These are phyloP conservation scores for Ecliptopera silaceata DNA, from an alignment of 2,888 invertebrate genomes.

Conservation along the genomic window DNA sequence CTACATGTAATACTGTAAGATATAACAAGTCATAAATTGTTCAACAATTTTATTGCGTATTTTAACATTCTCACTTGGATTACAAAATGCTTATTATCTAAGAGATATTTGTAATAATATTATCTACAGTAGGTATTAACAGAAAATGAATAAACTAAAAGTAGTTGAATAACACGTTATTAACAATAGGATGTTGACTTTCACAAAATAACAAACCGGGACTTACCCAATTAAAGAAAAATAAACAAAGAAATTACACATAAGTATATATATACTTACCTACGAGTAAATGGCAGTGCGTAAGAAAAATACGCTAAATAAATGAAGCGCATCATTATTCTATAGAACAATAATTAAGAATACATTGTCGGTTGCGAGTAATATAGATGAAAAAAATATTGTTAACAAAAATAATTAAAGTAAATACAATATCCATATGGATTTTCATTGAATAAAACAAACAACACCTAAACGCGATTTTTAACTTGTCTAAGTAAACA, in stretches of 20 bases:
- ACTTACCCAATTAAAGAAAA: slow-evolving; percentile 11
- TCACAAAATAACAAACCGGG: slow-evolving; percentile 8
- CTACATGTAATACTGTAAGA: background rate
- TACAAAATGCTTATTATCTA: slow-evolving; percentile 35
- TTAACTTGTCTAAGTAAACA: no score
- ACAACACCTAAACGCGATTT: no score
- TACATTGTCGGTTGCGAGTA: no score
- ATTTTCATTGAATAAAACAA: no score
- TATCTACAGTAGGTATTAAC: slow-evolving; percentile 22
- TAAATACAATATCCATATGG: no score
- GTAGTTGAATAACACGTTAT: slow-evolving; percentile 22
- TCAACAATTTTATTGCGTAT: slow-evolving; percentile 39
- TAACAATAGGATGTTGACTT: slow-evolving; percentile 12
- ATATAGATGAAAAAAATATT: no score
- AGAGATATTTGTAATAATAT: slow-evolving; percentile 19
- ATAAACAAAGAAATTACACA: background rate
- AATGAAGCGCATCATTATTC: no score
- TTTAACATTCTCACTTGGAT: slow-evolving; percentile 35
- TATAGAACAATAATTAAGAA: no score
- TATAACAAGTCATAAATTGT: slow-evolving; percentile 19
- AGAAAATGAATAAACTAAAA: slow-evolving; percentile 29
- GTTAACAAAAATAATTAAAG: no score
- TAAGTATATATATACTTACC: no score
- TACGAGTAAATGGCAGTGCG: background rate
- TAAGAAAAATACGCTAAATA: background rate